Evolutionary conservation across 2,888 invertebrate species (phyloP).

Genomic region (Scaptomyza parva): DNA sequence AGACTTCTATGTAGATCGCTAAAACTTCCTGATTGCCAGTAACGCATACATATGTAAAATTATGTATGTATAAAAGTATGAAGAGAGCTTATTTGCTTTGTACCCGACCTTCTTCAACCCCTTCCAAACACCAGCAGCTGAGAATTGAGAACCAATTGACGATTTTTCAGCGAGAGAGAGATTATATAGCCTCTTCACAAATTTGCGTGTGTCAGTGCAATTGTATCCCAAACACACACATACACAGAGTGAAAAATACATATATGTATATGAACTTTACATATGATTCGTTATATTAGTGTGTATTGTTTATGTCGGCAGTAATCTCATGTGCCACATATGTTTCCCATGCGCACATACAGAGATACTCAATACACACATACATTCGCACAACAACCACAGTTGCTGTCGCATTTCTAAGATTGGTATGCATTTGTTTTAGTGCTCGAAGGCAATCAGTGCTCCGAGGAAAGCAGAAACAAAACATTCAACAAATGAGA

Average conservation of each 20-base stretch:
- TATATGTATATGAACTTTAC: neutral
- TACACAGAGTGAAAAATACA: too few species aligned
- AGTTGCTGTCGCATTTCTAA: constrained; percentile 57
- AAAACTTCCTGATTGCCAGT: neutral
- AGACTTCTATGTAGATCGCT: too few species aligned
- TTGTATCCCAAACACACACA: constrained; percentile 55
- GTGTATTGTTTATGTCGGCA: constrained; percentile 39
- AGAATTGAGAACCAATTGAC: constrained; percentile 24
- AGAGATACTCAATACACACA: constrained; percentile 13
- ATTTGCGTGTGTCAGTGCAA: constrained; percentile 62
- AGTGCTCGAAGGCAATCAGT: constrained; percentile 50
- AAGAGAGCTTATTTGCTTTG: neutral
- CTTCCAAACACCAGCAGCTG: constrained; percentile 9
- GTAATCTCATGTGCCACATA: constrained; percentile 68
- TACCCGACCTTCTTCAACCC: neutral
- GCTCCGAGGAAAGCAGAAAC: constrained; percentile 21
- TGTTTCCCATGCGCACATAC: constrained; percentile 50
- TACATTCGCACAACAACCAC: constrained; percentile 49
- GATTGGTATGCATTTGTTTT: constrained; percentile 60
- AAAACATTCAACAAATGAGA: neutral
- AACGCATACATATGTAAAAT: neutral
- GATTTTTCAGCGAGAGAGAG: constrained; percentile 23
- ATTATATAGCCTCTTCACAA: constrained; percentile 11
- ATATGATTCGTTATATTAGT: constrained; percentile 11
- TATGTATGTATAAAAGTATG: neutral